Conservation (phyloP, 2,797 vertebrate genomes). For the Manis crassicaudata region DNA sequence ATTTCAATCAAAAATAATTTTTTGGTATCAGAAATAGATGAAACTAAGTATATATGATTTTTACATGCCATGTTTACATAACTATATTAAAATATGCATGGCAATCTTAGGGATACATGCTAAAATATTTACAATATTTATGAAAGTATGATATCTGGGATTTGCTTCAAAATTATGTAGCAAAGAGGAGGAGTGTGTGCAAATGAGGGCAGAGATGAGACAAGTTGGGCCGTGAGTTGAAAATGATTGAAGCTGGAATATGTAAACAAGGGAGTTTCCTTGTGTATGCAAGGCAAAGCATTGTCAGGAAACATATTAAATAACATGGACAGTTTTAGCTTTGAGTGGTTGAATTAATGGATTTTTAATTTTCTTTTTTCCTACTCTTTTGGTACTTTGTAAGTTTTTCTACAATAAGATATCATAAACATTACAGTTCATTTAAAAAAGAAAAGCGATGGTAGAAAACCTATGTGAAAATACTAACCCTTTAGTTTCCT, state of each 20-base stretch:
- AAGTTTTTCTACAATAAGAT: not conserved
- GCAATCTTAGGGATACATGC: not conserved
- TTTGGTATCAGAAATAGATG: not conserved
- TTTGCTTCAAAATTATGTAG: not conserved
- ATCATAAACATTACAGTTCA: not conserved
- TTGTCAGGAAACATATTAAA: not conserved
- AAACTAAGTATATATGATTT: not conserved
- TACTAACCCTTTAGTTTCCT: not conserved
- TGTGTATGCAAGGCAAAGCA: not conserved
- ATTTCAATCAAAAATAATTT: not conserved
- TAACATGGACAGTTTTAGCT: not conserved
- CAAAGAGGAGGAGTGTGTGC: not conserved
- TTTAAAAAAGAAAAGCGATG: not conserved
- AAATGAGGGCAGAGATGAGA: not conserved
- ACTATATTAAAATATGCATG: conserved; percentile 6
- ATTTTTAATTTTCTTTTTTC: not conserved
- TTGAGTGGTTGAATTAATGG: conserved; percentile 10
- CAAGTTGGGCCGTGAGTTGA: not conserved
- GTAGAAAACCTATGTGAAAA: not conserved
- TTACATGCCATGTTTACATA: not conserved
- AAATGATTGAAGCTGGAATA: not conserved
- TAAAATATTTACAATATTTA: conserved; percentile 45
- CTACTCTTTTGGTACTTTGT: not conserved
- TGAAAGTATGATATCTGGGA: not conserved
- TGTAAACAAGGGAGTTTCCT: not conserved